These are phyloP conservation scores for Chondrilla cf. caribensis DNA, from an alignment of 37 sponge, comb jelly and placozoan genomes.

Conservation along the genomic window DNA sequence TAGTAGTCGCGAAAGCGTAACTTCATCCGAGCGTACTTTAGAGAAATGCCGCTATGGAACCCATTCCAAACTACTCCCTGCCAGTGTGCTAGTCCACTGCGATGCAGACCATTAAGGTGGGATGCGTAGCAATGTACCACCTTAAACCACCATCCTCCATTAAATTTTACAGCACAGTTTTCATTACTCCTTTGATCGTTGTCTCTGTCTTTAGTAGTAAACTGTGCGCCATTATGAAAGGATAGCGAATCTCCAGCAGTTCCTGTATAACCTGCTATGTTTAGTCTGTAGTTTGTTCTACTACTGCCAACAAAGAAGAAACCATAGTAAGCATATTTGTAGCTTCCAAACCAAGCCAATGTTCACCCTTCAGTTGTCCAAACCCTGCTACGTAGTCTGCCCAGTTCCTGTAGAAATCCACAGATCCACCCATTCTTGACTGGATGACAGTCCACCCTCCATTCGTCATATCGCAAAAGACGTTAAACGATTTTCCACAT, in stretches of 20 bases:
- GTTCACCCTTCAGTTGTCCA: slow-evolving; percentile 16
- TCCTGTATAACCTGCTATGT: background rate
- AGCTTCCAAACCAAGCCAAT: slow-evolving; percentile 27
- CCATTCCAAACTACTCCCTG: too few species aligned
- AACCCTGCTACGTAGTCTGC: slow-evolving; percentile 15
- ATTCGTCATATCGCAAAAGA: slow-evolving; percentile 20
- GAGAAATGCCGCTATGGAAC: too few species aligned
- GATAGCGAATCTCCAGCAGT: slow-evolving; percentile 6
- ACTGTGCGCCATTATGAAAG: background rate
- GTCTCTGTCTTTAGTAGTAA: background rate
- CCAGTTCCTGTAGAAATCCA: slow-evolving; percentile 8
- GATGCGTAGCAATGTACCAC: background rate
- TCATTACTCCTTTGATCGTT: background rate
- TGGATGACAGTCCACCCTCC: slow-evolving; percentile 32
- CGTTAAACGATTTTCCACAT: background rate
- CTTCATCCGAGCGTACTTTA: too few species aligned
- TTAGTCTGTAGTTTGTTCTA: slow-evolving; percentile 7
- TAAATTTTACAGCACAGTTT: too few species aligned
- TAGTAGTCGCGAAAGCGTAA: too few species aligned
- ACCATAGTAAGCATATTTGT: background rate
- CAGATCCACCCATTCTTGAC: slow-evolving; percentile 18
- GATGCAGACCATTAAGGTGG: too few species aligned
- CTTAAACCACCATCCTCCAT: too few species aligned
- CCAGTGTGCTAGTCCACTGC: too few species aligned
- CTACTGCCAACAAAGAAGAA: slow-evolving; percentile 1